phyloP scores from a whole-genome alignment of 2,888 invertebrate species.

The Drosophila anceps region DNA sequence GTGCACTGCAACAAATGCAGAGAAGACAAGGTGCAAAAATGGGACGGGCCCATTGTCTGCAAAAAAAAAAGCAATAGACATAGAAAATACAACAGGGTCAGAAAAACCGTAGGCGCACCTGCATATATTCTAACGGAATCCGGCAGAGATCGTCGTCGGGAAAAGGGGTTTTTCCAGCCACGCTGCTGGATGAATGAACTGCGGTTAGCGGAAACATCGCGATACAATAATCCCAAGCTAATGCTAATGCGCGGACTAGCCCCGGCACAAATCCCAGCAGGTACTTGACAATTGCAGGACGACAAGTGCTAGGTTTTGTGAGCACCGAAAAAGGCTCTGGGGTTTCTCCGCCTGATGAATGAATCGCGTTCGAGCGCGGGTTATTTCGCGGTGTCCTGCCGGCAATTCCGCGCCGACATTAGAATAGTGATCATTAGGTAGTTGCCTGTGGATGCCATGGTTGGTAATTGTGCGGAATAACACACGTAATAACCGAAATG shows the following conservation, averaged over 20 bases:
- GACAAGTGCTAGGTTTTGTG: conserved; percentile 66
- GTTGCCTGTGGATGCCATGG: conserved; percentile 42
- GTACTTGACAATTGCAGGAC: conserved; percentile 45
- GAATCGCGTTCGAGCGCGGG: conserved; percentile 65
- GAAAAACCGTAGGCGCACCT: conserved; percentile 59
- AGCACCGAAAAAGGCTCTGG: background rate
- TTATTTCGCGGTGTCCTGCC: conserved; percentile 59
- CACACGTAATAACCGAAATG: conserved; percentile 75
- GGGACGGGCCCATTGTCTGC: conserved; percentile 74
- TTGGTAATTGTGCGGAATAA: conserved; percentile 74
- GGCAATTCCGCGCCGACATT: conserved; percentile 62
- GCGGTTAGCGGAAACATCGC: conserved; percentile 42
- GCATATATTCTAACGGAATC: conserved; percentile 64
- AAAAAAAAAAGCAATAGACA: conserved; percentile 40
- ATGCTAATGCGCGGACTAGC: conserved; percentile 73
- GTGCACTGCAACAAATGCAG: conserved; percentile 39
- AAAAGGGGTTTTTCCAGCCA: conserved; percentile 55
- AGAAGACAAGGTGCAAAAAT: conserved; percentile 83
- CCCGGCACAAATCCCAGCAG: conserved; percentile 46
- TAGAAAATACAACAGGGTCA: conserved; percentile 19
- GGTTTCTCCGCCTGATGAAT: conserved; percentile 69
- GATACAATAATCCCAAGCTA: conserved; percentile 46
- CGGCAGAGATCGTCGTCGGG: conserved; percentile 3
- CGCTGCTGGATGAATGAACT: conserved; percentile 62
- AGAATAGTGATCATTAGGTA: conserved; percentile 65